Percentiles rank a stretch among this genome's conserved stretches.
Evolutionary conservation across 1,140 invertebrate genomes (phyloP).

Genomic region (Chlorops oryzae): DNA sequence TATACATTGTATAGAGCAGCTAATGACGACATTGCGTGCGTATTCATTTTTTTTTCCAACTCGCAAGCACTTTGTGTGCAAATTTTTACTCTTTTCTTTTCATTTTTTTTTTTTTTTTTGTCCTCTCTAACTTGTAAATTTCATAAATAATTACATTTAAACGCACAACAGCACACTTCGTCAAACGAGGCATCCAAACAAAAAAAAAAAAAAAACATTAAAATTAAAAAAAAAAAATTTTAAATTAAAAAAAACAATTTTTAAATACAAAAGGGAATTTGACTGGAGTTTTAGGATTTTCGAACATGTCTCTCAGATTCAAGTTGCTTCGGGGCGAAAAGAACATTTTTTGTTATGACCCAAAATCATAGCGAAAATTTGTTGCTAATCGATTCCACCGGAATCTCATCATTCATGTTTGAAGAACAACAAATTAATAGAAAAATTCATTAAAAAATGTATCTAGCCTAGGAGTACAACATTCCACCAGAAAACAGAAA

Average conservation of each 20-base stretch:
- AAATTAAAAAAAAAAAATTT: too few species aligned
- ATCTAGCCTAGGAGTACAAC: neutral
- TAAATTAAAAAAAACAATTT: too few species aligned
- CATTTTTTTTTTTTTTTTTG: neutral
- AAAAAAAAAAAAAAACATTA: too few species aligned
- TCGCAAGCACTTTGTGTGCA: neutral
- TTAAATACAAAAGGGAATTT: too few species aligned
- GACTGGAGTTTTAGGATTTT: too few species aligned
- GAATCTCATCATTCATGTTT: slow-evolving; percentile 2
- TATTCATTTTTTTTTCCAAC: neutral
- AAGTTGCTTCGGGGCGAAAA: slow-evolving; percentile 1
- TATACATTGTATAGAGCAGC: too few species aligned
- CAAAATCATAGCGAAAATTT: neutral
- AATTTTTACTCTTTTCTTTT: neutral
- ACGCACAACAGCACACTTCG: too few species aligned
- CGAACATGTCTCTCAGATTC: slow-evolving; percentile 9
- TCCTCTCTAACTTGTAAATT: slow-evolving; percentile 11
- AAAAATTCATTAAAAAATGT: neutral
- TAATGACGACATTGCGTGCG: slow-evolving; percentile 15
- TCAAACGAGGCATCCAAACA: too few species aligned
- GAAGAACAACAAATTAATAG: neutral
- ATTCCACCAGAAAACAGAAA: neutral
- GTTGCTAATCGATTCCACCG: neutral
- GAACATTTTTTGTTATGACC: neutral
- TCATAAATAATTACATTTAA: slow-evolving; percentile 13